These are phyloP conservation scores for Ochotona princeps DNA, from an alignment of 2,113 vertebrate genomes.

Conservation along the genomic window DNA sequence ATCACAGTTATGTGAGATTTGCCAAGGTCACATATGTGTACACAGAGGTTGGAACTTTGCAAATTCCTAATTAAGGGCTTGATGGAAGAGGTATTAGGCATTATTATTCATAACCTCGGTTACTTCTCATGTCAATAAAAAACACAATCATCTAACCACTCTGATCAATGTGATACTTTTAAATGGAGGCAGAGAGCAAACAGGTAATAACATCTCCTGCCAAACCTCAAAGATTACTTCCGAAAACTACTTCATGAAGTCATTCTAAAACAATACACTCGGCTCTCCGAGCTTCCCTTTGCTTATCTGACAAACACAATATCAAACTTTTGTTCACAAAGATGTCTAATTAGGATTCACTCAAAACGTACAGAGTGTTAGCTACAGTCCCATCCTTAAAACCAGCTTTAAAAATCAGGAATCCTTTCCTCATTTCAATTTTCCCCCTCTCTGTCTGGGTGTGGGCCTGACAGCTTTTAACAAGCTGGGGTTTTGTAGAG, in stretches of 20 bases:
- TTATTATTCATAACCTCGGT: background rate
- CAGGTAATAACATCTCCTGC: slow-evolving; percentile 50
- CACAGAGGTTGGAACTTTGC: background rate
- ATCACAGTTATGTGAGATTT: background rate
- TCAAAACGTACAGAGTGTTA: background rate
- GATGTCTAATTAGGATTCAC: background rate
- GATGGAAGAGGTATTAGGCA: background rate
- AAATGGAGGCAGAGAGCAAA: slow-evolving; percentile 43
- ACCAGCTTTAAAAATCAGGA: background rate
- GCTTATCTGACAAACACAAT: background rate
- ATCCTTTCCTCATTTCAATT: background rate
- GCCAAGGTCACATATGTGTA: background rate
- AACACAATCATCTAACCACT: slow-evolving; percentile 2
- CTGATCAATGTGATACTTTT: slow-evolving; percentile 24
- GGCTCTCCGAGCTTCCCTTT: background rate
- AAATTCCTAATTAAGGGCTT: background rate
- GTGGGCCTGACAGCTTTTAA: background rate
- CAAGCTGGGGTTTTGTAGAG: background rate
- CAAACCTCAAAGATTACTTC: slow-evolving; percentile 48
- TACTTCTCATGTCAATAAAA: background rate
- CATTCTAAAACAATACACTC: slow-evolving; percentile 23
- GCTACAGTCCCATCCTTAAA: background rate
- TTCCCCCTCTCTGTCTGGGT: background rate
- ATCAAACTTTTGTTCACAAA: too few species aligned
- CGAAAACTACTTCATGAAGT: slow-evolving; percentile 57